Percentiles rank a stretch among this genome's conserved stretches.
Conservation (phyloP, 1,140 invertebrate species). For the Drosophila lowei region DNA sequence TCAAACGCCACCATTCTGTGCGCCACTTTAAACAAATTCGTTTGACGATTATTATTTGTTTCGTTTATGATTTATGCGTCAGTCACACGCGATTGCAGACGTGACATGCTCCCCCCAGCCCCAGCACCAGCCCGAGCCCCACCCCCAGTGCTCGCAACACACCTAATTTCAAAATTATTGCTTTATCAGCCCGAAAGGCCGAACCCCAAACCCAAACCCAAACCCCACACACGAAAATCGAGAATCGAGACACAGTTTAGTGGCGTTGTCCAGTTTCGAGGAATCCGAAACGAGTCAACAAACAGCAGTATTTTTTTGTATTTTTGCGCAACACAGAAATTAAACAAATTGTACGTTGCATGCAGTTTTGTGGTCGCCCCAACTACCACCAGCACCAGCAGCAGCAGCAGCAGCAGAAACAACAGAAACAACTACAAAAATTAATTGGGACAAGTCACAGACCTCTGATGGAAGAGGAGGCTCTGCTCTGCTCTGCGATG, state of each 20-base stretch:
- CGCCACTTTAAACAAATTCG: constrained; percentile 80
- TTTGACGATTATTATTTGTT: constrained; percentile 71
- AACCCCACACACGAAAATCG: too few species aligned
- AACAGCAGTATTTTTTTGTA: constrained; percentile 50
- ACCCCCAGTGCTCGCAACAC: background rate
- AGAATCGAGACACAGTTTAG: constrained; percentile 7
- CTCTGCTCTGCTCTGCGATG: constrained; percentile 14
- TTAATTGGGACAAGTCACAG: constrained; percentile 75
- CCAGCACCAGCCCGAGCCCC: too few species aligned
- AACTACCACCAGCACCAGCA: constrained; percentile 22
- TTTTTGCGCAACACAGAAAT: constrained; percentile 21
- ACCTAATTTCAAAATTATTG: constrained; percentile 36
- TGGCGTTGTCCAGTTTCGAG: constrained; percentile 49
- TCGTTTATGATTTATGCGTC: constrained; percentile 75
- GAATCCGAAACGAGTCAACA: constrained; percentile 58
- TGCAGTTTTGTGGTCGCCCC: constrained; percentile 67
- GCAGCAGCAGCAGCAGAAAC: constrained; percentile 7
- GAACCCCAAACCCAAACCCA: constrained; percentile 25
- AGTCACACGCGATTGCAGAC: constrained; percentile 65
- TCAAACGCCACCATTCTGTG: constrained; percentile 44
- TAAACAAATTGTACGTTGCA: constrained; percentile 62
- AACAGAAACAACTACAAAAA: constrained; percentile 48
- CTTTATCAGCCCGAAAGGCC: constrained; percentile 51
- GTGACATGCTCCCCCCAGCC: constrained; percentile 8
- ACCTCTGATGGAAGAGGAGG: constrained; percentile 43